Conservation (phyloP, 2,113 vertebrate species). For the Thunnus maccoyii region DNA sequence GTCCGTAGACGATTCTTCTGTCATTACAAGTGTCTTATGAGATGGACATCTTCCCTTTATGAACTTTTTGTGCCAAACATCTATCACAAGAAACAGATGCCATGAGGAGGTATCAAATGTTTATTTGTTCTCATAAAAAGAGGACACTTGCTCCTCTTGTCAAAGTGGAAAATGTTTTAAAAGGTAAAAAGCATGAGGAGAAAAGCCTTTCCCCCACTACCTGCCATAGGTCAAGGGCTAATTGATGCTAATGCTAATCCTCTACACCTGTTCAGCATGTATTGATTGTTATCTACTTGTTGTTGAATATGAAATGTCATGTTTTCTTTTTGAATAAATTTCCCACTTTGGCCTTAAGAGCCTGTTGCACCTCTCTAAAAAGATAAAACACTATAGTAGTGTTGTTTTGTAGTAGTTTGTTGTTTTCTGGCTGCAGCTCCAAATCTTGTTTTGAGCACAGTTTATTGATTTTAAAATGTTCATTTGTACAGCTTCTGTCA, state of each 20-base stretch:
- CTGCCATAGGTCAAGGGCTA: constrained; percentile 2
- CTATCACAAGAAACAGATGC: constrained; percentile 21
- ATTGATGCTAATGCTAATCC: constrained; percentile 36
- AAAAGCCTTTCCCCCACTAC: constrained; percentile 1
- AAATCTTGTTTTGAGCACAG: constrained; percentile 18
- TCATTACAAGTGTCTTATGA: constrained; percentile 33
- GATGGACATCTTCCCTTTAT: constrained; percentile 29
- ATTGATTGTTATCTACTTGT: constrained; percentile 29
- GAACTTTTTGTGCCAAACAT: constrained; percentile 15
- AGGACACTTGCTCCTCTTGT: not conserved
- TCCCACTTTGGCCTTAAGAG: constrained; percentile 9
- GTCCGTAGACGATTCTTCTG: constrained; percentile 7
- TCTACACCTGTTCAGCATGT: constrained; percentile 19
- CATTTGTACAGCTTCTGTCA: constrained; percentile 6
- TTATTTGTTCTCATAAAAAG: constrained; percentile 44
- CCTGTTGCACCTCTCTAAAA: too few species aligned
- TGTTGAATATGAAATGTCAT: constrained; percentile 4
- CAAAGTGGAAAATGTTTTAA: constrained; percentile 2
- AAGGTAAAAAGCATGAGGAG: not conserved
- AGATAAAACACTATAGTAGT: not conserved
- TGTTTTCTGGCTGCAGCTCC: not conserved
- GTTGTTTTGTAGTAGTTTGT: too few species aligned
- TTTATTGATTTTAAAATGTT: constrained; percentile 37
- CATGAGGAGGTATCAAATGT: constrained; percentile 22
- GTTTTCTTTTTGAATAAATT: not conserved